phyloP scores from a whole-genome alignment of 1,140 invertebrate species.

The Drosophila parvula region DNA sequence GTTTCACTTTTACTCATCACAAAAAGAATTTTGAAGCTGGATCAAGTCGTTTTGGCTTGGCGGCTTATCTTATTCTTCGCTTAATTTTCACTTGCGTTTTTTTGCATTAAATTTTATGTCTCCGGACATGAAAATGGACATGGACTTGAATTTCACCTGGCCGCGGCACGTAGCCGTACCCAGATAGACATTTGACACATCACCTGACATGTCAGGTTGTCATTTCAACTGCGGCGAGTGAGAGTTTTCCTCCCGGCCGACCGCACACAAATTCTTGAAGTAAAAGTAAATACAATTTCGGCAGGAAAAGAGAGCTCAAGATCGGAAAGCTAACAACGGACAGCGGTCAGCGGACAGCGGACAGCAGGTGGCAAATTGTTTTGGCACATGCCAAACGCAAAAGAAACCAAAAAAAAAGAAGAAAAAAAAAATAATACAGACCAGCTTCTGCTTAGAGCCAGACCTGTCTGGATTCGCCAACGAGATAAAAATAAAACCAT shows the following conservation, averaged over 20 bases:
- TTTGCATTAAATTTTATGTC: conserved; percentile 44
- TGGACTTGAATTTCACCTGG: conserved; percentile 48
- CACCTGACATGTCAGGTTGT: conserved; percentile 65
- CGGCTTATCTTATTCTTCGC: conserved; percentile 27
- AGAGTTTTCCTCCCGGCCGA: conserved; percentile 44
- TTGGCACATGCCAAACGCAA: conserved; percentile 68
- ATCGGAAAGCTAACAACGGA: conserved; percentile 16
- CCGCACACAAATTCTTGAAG: conserved; percentile 69
- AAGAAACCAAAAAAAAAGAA: conserved; percentile 5
- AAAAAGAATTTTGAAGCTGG: conserved; percentile 39
- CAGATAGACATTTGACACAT: conserved; percentile 57
- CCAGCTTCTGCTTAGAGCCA: conserved; percentile 40
- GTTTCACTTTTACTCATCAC: conserved; percentile 40
- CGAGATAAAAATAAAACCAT: conserved; percentile 52
- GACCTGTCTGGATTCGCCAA: conserved; percentile 54
- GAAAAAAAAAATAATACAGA: neutral
- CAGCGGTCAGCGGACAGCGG: neutral
- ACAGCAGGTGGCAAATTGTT: conserved; percentile 61
- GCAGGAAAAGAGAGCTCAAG: conserved; percentile 49
- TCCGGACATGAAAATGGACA: conserved; percentile 35
- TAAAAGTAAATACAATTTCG: conserved; percentile 60
- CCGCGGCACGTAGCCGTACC: conserved; percentile 39
- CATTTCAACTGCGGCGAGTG: conserved; percentile 44
- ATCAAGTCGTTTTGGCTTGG: conserved; percentile 5
- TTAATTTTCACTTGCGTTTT: conserved; percentile 44